A percentile compares a stretch with the other conserved stretches of the same genome.
Evolutionary conservation across 2,113 vertebrate species (phyloP).

Genomic region (Acrocephalus kingi): DNA sequence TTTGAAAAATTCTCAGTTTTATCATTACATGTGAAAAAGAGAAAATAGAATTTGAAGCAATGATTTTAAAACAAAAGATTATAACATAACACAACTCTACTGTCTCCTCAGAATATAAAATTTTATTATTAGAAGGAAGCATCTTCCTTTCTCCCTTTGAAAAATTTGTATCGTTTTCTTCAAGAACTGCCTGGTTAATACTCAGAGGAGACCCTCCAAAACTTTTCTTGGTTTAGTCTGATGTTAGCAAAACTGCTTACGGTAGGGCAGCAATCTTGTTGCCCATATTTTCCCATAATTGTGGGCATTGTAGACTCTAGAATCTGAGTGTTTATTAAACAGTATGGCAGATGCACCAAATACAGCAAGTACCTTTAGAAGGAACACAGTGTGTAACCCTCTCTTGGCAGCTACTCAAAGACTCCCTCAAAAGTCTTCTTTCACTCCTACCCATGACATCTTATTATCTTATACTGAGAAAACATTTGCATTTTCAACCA

Average conservation of each 20-base stretch:
- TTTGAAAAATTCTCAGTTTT: not conserved
- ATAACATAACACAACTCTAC: not conserved
- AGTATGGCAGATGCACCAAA: not conserved
- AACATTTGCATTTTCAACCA: not conserved
- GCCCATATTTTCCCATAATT: not conserved
- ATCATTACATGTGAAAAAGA: not conserved
- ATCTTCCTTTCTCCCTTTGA: not conserved
- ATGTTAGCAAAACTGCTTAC: not conserved
- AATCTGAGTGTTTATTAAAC: not conserved
- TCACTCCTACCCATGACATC: not conserved
- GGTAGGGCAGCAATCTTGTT: not conserved
- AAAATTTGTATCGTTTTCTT: not conserved
- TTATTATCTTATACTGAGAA: not conserved
- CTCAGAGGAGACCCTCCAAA: not conserved
- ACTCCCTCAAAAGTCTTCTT: not conserved
- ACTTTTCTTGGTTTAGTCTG: not conserved
- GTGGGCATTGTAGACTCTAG: not conserved
- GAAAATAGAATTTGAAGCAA: not conserved
- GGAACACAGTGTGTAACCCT: not conserved
- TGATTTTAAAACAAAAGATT: not conserved
- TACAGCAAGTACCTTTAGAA: fast-evolving
- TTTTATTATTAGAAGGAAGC: not conserved
- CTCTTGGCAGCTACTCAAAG: not conserved
- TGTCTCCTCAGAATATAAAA: not conserved
- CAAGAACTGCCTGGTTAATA: not conserved